phyloP scores from a whole-genome alignment of 1,140 invertebrate genomes.

The Heliconius himera region DNA sequence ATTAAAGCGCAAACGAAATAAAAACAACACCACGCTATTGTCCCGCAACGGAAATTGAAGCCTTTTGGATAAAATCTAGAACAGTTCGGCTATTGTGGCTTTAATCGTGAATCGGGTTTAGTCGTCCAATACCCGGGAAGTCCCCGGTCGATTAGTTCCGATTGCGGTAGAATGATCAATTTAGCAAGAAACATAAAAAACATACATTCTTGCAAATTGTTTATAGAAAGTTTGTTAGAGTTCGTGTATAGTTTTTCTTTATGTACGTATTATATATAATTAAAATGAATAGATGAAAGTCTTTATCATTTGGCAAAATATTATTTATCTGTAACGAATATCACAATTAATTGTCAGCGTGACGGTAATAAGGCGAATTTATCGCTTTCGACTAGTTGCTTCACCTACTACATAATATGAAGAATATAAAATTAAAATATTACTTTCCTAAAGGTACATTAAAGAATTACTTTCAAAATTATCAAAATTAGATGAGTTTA shows the following conservation, averaged over 20 bases:
- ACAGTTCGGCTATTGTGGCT: conserved; percentile 36
- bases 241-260: background rate
- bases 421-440: too few species aligned
- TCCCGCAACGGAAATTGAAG: conserved; percentile 36
- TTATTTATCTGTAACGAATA: too few species aligned
- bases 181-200: conserved; percentile 33
- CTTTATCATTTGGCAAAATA: too few species aligned
- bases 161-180: conserved; percentile 39
- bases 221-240: background rate
- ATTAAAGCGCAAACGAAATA: conserved; percentile 27
- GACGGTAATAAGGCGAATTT: too few species aligned
- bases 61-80: conserved; percentile 34
- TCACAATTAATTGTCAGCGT: too few species aligned
- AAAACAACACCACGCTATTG: conserved; percentile 33
- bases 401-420: too few species aligned
- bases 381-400: too few species aligned
- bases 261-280: too few species aligned
- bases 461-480: too few species aligned
- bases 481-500: too few species aligned
- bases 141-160: conserved; percentile 36
- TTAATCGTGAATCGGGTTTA: conserved; percentile 35
- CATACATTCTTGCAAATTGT: conserved; percentile 3
- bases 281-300: too few species aligned
- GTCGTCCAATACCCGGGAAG: conserved; percentile 36
- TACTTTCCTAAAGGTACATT: too few species aligned